These are phyloP conservation scores for Drosophila acutilabella DNA, from an alignment of 2,888 invertebrate genomes.

Conservation along the genomic window DNA sequence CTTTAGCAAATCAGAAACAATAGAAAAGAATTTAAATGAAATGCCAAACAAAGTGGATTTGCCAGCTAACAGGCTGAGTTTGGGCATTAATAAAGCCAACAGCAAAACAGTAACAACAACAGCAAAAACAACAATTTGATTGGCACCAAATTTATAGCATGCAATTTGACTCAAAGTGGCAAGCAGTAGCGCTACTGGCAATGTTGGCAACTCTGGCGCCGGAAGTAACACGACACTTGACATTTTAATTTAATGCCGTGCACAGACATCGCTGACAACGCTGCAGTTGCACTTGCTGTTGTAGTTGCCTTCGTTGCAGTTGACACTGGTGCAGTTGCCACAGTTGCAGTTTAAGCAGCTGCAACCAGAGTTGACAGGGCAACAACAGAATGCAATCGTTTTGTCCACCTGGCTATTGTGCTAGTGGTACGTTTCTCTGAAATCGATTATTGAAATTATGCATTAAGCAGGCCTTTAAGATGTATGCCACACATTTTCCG, in stretches of 20 bases:
- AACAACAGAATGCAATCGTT: slow-evolving; percentile 1
- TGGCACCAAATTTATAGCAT: slow-evolving; percentile 79
- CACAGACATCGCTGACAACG: slow-evolving; percentile 60
- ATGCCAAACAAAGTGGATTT: slow-evolving; percentile 47
- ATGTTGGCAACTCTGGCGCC: slow-evolving; percentile 67
- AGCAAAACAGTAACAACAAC: slow-evolving; percentile 15
- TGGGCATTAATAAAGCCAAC: slow-evolving; percentile 38
- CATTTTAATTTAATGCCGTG: slow-evolving; percentile 80
- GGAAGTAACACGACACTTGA: slow-evolving; percentile 80
- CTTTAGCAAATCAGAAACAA: slow-evolving; percentile 15
- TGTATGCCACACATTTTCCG: slow-evolving; percentile 27
- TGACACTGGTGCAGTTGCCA: background rate
- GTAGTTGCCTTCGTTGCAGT: slow-evolving; percentile 1
- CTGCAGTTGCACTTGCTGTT: slow-evolving; percentile 11
- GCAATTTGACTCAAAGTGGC: slow-evolving; percentile 78
- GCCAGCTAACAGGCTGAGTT: background rate
- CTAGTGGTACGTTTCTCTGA: slow-evolving; percentile 9
- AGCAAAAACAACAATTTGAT: slow-evolving; percentile 59
- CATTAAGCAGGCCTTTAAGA: slow-evolving; percentile 26
- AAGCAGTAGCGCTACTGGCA: slow-evolving; percentile 39
- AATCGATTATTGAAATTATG: slow-evolving; percentile 53
- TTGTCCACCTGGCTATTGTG: slow-evolving; percentile 17
- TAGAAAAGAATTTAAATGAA: slow-evolving; percentile 53
- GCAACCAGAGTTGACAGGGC: slow-evolving; percentile 31
- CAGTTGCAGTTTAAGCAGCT: slow-evolving; percentile 25